Conservation (phyloP, 1,140 invertebrate genomes). For the Sycophila sp. region DNA sequence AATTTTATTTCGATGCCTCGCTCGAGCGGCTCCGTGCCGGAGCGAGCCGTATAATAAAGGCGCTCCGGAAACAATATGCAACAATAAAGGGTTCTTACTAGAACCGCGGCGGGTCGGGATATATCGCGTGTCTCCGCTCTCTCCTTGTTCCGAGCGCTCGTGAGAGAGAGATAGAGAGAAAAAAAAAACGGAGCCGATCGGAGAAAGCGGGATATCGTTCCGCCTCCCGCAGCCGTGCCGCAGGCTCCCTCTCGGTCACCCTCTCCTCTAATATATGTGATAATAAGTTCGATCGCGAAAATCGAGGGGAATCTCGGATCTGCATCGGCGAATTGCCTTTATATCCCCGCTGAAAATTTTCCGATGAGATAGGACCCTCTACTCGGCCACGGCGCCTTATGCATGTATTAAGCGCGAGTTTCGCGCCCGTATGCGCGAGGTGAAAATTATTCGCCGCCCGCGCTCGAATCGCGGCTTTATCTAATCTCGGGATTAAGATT, state of each 20-base stretch:
- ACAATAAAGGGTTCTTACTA: conserved; percentile 57
- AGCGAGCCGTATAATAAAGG: conserved; percentile 39
- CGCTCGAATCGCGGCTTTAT: conserved; percentile 40
- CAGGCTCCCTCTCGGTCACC: conserved; percentile 45
- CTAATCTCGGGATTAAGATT: conserved; percentile 58
- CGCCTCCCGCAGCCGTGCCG: not conserved
- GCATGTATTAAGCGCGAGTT: no score
- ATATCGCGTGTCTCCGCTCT: not conserved
- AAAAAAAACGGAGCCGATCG: not conserved
- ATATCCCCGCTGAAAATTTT: no score
- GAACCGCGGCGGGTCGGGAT: conserved; percentile 47
- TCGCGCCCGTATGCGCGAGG: no score
- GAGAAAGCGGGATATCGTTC: not conserved
- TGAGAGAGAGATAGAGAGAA: not conserved
- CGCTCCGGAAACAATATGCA: conserved; percentile 58
- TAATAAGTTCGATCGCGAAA: conserved; percentile 58
- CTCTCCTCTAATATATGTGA: conserved; percentile 61
- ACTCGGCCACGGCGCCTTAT: no score
- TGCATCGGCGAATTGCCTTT: no score
- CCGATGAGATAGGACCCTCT: no score
- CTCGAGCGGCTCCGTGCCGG: not conserved
- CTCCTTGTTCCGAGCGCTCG: not conserved
- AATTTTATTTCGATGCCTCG: conserved; percentile 51
- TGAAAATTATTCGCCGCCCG: no score
- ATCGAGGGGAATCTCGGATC: conserved; percentile 57